phyloP scores from a whole-genome alignment of 2,888 invertebrate species.

The Catocala sponsa region DNA sequence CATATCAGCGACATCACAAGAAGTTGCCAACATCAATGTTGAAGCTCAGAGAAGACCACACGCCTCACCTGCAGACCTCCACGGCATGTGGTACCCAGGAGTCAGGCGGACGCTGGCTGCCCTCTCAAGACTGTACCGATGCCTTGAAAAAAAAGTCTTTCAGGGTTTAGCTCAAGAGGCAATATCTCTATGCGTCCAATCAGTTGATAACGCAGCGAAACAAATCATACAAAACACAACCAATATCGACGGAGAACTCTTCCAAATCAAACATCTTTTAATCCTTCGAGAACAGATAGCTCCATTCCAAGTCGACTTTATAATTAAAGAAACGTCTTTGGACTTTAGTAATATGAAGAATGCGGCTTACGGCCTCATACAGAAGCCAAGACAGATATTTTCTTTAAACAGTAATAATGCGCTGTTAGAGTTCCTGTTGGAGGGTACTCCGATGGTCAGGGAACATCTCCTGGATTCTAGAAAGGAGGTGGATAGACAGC shows the following conservation, averaged over 20 bases:
- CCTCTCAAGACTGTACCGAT: slow-evolving; percentile 94
- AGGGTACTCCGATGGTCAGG: slow-evolving; percentile 97
- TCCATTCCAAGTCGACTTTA: slow-evolving; percentile 98
- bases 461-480: slow-evolving; percentile 98
- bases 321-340: slow-evolving; percentile 96
- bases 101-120: slow-evolving; percentile 98
- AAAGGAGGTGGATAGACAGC: slow-evolving; percentile 97
- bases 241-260: slow-evolving; percentile 97
- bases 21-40: slow-evolving; percentile 90
- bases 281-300: slow-evolving; percentile 99
- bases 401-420: slow-evolving; percentile 96
- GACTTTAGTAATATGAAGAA: slow-evolving; percentile 98
- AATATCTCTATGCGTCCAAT: slow-evolving; percentile 96
- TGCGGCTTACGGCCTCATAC: slow-evolving; percentile 92
- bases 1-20: slow-evolving; percentile 90
- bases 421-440: slow-evolving; percentile 95
- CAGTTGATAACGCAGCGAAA: slow-evolving; percentile 93
- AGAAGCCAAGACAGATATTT: slow-evolving; percentile 95
- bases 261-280: slow-evolving; percentile 98
- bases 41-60: slow-evolving; percentile 73
- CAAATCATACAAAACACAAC: slow-evolving; percentile 93
- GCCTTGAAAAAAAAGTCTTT: slow-evolving; percentile 97
- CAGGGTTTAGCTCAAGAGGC: slow-evolving; percentile 99
- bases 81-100: slow-evolving; percentile 99
- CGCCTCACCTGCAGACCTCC: slow-evolving; percentile 97